These are phyloP conservation scores for Drosophila anomalata DNA, from an alignment of 2,888 invertebrate species.

Conservation along the genomic window DNA sequence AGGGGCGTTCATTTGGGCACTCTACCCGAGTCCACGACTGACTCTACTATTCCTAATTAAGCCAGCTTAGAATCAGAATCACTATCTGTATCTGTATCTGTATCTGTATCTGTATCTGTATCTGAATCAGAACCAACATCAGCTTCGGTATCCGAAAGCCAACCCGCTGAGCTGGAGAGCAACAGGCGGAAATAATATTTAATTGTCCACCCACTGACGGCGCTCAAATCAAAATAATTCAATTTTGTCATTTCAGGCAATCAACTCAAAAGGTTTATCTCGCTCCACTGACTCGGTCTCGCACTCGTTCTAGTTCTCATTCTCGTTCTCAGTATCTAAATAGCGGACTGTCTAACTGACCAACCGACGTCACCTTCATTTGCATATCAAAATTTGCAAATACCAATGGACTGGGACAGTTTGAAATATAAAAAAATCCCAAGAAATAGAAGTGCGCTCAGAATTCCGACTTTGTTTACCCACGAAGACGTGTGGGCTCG, in stretches of 20 bases:
- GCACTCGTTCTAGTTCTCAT: background rate
- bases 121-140: conserved; percentile 21
- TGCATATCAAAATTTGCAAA: conserved; percentile 42
- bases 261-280: conserved; percentile 67
- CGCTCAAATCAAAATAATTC: conserved; percentile 76
- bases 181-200: conserved; percentile 73
- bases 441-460: conserved; percentile 10
- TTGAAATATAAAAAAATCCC: background rate
- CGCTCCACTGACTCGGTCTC: conserved; percentile 53
- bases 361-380: conserved; percentile 37
- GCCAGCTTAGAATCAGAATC: conserved; percentile 26
- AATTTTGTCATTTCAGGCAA: conserved; percentile 76
- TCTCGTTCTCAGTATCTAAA: conserved; percentile 10
- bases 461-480: conserved; percentile 27
- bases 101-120: conserved; percentile 16
- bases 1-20: conserved; percentile 46
- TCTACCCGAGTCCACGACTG: conserved; percentile 15
- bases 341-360: conserved; percentile 8
- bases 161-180: conserved; percentile 28
- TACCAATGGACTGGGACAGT: conserved; percentile 41
- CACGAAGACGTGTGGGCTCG: conserved; percentile 18
- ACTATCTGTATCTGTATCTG: conserved; percentile 17
- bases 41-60: conserved; percentile 54
- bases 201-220: conserved; percentile 78
- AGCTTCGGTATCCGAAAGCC: conserved; percentile 11